Base-by-base conservation (phyloP, 92 coral and sea anemone genomes). In the Zoanthus sansibaricus region DNA sequence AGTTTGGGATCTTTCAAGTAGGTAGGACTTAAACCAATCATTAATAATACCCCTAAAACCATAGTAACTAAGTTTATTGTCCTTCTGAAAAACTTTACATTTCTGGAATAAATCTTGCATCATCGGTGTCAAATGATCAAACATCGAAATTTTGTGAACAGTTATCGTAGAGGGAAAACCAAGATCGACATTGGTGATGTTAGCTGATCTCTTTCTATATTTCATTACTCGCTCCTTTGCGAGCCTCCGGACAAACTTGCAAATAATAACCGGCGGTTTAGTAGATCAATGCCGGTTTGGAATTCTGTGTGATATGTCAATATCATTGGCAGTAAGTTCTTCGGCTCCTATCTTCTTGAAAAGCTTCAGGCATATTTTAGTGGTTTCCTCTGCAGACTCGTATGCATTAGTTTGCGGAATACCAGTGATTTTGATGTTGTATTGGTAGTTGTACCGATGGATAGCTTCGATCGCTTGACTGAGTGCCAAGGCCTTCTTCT, bases 401-500 rank as follows among this genome's bases (percentile, higher is more conserved):
- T 13, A 31, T 71, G 47, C 48, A 37, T 37, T 37, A 71, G 47
- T 18, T 37, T 32, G 49, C 75, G 75, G 48, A 31, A 71, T 37
- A 31, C 75, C 47, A 71, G 75, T 67, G 75, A 71, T 71, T 71
- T 71, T 71, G 18, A 71, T 71, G 75, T 71, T 71, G 75, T 71
- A 72, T 72, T 72, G 76, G 76, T 72, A 72, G 76, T 51, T 72
- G 76, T 72, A 72, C 76, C 52, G 51, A 33, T 72, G 51, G 76
- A 72, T 72, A 44, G 76, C 76, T 72, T 72, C 76, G 76, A 33
- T 72, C 76, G 76, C 52, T 72, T 72, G 52, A 33, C 52, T 72
- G 76, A 33, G 52, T 72, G 76, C 52, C 76, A 72, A 72, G 68
- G 83, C 83, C 83, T 78, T 78, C 71, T 78, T 78, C 68, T 78